Base-by-base conservation (phyloP, 2,888 invertebrate genomes). In the Oxycera nigricornis region DNA sequence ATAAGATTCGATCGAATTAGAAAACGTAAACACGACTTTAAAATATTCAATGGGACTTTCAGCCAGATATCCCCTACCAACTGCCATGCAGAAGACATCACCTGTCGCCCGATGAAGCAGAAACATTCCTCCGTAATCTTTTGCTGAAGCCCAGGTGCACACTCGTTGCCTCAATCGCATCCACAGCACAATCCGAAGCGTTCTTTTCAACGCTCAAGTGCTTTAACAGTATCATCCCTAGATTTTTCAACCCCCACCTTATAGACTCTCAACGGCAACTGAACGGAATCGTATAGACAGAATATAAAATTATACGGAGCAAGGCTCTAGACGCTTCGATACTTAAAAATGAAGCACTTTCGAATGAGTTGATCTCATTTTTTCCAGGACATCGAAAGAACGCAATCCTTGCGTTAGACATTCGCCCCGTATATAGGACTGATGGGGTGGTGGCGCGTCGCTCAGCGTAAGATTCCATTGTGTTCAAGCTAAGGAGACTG, bases 331-430 rank as follows among this genome's bases (percentile, higher is more conserved):
- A 61, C 61, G 35, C 61, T n/a, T 35, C 35, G 30, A 17, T 26
- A 61, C 61, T 61, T 31, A 17, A 24, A 50, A 68, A 30, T 30
- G 39, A 28, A 50, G 20, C 20, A 68, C 68, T 68, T 30, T 17
- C n/a, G 50, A 68, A 68, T 68, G 50, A 50, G 50, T 68, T 68
- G 68, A 68, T 68, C 68, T 50, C 68, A 46, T 68, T 68, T 68
- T 68, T 68, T 50, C 68, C 30, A 68, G 68, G 30, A 31, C 46
- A 68, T 61, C 35, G 61, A n/a, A 17, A 61, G 35, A 61, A 55
- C 9, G 24, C 22, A 55, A 55, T 3, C 6, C 55, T 24, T 55
- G 55, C 55, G 4, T 22, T 55, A 55, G 55, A 55, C 55, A 55
- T 2, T 22, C n/a, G 55, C 55, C 11, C 20, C 6, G 55, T n/a